Percentiles rank a stretch among this genome's conserved stretches.
These are phyloP conservation scores for Mactromeris polynyma DNA, from an alignment of 2,888 invertebrate genomes.

Conservation along the genomic window DNA sequence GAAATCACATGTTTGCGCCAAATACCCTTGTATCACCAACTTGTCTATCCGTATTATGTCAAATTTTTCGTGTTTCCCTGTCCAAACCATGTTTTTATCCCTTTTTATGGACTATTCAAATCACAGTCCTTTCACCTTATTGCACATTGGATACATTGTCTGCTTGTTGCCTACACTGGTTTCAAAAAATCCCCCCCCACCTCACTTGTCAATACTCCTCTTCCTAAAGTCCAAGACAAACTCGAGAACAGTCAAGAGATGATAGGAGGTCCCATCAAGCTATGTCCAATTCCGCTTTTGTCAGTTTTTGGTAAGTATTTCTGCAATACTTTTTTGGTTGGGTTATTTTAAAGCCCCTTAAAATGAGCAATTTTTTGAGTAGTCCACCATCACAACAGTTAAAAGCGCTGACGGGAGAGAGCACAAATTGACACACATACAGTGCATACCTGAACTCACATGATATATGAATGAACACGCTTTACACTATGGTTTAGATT, in stretches of 20 bases:
- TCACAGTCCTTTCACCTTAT: neutral
- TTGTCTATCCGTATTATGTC: neutral
- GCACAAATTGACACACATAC: too few relatives aligned
- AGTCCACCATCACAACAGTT: too few relatives aligned
- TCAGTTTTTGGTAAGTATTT: constrained; percentile 4
- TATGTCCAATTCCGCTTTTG: neutral
- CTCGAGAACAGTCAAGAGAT: neutral
- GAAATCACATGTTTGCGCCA: neutral
- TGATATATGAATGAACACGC: too few relatives aligned
- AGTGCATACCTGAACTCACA: too few relatives aligned
- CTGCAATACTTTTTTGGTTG: neutral
- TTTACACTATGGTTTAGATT: too few relatives aligned
- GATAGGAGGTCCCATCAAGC: neutral
- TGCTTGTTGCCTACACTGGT: neutral
- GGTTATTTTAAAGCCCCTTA: neutral
- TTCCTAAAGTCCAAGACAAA: neutral
- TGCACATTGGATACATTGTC: neutral
- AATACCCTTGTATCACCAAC: neutral
- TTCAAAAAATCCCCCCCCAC: neutral
- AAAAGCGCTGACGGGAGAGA: too few relatives aligned
- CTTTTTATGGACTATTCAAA: neutral
- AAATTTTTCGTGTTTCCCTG: neutral
- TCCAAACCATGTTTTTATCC: neutral
- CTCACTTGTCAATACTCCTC: neutral
- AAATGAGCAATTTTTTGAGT: neutral